phyloP scores from a whole-genome alignment of 2,113 vertebrate genomes.

The Centropristis striata region DNA sequence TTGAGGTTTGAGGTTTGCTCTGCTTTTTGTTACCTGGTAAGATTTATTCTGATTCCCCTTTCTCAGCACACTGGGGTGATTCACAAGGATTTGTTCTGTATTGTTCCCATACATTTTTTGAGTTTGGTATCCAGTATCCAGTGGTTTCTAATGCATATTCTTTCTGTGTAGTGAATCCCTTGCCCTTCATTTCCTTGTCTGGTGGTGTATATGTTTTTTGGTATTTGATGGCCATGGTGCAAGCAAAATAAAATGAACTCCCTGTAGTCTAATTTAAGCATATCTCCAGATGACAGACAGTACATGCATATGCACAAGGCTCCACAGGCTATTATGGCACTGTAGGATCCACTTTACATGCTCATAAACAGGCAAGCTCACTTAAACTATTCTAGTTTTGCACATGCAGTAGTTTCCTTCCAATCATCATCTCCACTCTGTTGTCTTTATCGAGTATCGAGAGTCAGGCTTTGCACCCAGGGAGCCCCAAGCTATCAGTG shows the following conservation, averaged over 20 bases:
- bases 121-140: neutral
- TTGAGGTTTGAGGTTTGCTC: constrained; percentile 24
- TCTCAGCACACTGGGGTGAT: neutral
- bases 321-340: neutral
- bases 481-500: constrained; percentile 50
- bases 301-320: neutral
- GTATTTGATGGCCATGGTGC: constrained; percentile 13
- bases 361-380: neutral
- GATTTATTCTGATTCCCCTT: constrained; percentile 1
- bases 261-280: neutral
- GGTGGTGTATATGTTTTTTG: neutral
- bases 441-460: constrained; percentile 52
- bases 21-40: constrained; percentile 1
- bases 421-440: constrained; percentile 26
- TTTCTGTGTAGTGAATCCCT: neutral
- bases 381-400: constrained; percentile 1
- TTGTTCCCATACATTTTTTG: neutral
- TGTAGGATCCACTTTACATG: neutral
- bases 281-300: neutral
- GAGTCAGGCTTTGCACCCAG: neutral
- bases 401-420: neutral
- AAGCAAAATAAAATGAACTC: neutral
- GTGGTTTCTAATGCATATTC: neutral
- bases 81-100: neutral
- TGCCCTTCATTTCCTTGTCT: neutral